phyloP scores from a whole-genome alignment of 2,888 invertebrate species.

The Rapana venosa region DNA sequence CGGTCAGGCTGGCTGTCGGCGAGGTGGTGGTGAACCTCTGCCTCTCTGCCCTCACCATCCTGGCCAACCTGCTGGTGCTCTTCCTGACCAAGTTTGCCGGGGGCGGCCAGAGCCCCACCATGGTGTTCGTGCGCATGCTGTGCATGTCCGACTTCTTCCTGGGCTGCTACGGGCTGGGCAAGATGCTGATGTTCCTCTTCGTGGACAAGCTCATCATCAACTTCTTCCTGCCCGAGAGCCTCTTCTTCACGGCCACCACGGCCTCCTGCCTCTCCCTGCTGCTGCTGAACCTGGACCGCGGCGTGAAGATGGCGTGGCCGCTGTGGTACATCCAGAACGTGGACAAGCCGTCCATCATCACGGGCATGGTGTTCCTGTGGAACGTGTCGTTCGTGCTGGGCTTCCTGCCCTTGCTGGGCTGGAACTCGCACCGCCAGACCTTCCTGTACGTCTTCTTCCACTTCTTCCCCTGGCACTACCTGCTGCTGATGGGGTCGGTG shows the following conservation, averaged over 20 bases:
- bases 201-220: constrained; percentile 62
- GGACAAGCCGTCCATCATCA: constrained; percentile 68
- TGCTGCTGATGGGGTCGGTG: constrained; percentile 55
- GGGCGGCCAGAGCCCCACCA: constrained; percentile 65
- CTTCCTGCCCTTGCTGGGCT: constrained; percentile 71
- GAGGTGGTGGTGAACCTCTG: constrained; percentile 45
- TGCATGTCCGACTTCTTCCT: constrained; percentile 60
- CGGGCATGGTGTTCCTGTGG: constrained; percentile 68
- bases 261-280: constrained; percentile 63
- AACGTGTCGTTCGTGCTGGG: constrained; percentile 71
- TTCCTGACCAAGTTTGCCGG: constrained; percentile 63
- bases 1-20: constrained; percentile 1
- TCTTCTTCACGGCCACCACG: constrained; percentile 67
- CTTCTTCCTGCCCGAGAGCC: constrained; percentile 72
- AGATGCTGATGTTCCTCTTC: constrained; percentile 59
- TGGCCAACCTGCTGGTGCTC: constrained; percentile 60
- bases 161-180: constrained; percentile 68
- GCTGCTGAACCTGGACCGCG: constrained; percentile 66
- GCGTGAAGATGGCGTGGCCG: constrained; percentile 60
- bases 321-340: constrained; percentile 56
- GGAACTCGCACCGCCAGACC: constrained; percentile 52
- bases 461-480: constrained; percentile 60
- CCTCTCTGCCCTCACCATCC: constrained; percentile 55
- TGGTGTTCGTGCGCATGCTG: constrained; percentile 70
- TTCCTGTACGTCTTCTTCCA: constrained; percentile 57